Base-by-base conservation (phyloP, 2,113 vertebrate genomes). In the Triplophysa siluroides region DNA sequence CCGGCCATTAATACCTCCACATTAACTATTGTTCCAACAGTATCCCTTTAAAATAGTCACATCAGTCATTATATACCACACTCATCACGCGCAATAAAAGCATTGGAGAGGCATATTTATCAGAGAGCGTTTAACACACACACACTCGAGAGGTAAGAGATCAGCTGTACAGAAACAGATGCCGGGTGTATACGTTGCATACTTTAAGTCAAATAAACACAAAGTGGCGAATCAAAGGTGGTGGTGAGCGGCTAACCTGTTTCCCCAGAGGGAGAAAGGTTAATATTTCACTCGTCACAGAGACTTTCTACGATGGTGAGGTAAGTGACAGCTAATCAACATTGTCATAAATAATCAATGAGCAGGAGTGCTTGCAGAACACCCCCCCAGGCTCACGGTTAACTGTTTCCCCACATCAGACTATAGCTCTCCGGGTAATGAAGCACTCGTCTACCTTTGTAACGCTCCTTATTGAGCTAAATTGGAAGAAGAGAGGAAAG, bases 281-380 rank as follows among this genome's bases (percentile, higher is more conserved):
- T 92, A 92, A 94, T 92, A 93, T 92, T 93, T 92, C 91, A 90
- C 88, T 93, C 91, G 91, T 94, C 91, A 93, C 90, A 91, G 89
- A 91, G 89, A 92, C 90, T 93, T 93, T 92, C 91, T 91, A 89
- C 89, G 85, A 87, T 88, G 89, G 89, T 84, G 86, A 90, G 91
- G 90, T 91, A 92, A 92, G 91, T 93, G 93, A 93, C 93, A 94
- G 93, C 93, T 94, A 93, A 94, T 94, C 93, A 94, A 92, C 93
- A 93, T 91, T 92, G 93, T 93, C 92, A 94, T 94, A 94, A 94
- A 94, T 94, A 94, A 93, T 93, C 93, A 91, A 94, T 94, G 93
- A 90, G 91, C 24, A 62, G 52, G 12, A 71, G 80, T 68, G n/a
- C 47, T 26, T 43, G 64, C 72, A 41, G 58, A 73, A 61, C 61